phyloP scores from a whole-genome alignment of 2,113 vertebrate genomes.

The Calidris pygmaea region DNA sequence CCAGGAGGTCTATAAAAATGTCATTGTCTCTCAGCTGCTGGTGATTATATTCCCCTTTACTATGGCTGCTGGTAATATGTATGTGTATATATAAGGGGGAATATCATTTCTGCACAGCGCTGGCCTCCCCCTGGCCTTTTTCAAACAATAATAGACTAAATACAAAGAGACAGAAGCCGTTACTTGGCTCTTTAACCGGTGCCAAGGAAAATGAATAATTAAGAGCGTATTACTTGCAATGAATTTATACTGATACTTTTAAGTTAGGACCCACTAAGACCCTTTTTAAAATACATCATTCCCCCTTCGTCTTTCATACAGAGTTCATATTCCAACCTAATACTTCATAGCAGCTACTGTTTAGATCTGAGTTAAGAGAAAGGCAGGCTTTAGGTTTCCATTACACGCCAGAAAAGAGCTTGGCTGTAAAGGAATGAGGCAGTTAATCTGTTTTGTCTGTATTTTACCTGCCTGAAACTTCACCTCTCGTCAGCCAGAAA shows the following conservation, averaged over 20 bases:
- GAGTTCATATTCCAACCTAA: conserved; percentile 38
- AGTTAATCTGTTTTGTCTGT: background rate
- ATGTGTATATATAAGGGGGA: conserved; percentile 41
- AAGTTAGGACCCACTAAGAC: conserved; percentile 68
- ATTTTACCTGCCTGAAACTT: conserved; percentile 1
- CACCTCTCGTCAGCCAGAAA: background rate
- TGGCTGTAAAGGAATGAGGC: background rate
- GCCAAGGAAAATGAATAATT: conserved; percentile 84
- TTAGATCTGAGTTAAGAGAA: conserved; percentile 38
- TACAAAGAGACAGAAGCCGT: conserved; percentile 78
- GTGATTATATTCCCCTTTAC: conserved; percentile 72
- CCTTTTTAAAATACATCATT: conserved; percentile 72
- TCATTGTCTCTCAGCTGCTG: conserved; percentile 77
- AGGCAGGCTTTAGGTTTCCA: conserved; percentile 59
- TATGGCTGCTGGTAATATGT: conserved; percentile 56
- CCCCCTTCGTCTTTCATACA: conserved; percentile 65
- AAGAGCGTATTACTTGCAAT: conserved; percentile 73
- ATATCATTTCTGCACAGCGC: conserved; percentile 63
- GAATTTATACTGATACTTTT: conserved; percentile 75
- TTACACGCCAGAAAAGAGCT: background rate
- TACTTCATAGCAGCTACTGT: conserved; percentile 73
- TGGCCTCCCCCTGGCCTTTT: conserved; percentile 75
- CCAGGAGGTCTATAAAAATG: conserved; percentile 79
- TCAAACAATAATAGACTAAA: conserved; percentile 81
- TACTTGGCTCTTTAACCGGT: conserved; percentile 68